Conservation (phyloP, 2,797 vertebrate species). For the Zalophus californianus region DNA sequence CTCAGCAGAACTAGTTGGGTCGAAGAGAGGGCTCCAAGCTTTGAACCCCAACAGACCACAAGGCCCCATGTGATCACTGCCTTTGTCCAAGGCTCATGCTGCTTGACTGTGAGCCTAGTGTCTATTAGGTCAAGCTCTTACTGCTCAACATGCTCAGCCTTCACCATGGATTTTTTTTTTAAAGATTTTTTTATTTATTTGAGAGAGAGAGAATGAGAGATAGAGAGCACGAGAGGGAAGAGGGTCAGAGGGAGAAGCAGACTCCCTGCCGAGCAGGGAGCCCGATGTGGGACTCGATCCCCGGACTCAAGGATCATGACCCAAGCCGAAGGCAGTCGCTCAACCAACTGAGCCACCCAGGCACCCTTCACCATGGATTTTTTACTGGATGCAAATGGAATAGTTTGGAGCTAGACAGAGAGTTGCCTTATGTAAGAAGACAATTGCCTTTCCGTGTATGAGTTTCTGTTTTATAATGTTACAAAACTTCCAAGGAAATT, state of each 20-base stretch:
- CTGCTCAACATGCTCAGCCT: background rate
- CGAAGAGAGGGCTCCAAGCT: background rate
- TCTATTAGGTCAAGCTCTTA: background rate
- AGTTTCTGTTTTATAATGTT: slow-evolving; percentile 44
- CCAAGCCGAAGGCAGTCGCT: too few relatives aligned
- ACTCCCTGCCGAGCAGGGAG: too few relatives aligned
- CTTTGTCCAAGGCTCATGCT: background rate
- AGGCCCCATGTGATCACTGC: background rate
- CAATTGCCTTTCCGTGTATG: background rate
- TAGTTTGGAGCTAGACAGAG: background rate
- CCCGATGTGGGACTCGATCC: too few relatives aligned
- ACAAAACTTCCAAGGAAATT: slow-evolving; percentile 44
- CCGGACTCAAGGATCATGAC: too few relatives aligned
- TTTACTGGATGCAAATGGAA: background rate
- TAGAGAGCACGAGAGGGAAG: too few relatives aligned
- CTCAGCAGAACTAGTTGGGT: background rate
- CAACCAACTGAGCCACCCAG: too few relatives aligned
- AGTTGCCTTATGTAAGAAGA: background rate
- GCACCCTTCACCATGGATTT: background rate
- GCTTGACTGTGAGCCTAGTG: background rate
- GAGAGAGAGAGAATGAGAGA: too few relatives aligned
- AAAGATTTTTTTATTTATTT: too few relatives aligned
- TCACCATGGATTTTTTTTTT: background rate
- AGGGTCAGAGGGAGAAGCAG: too few relatives aligned
- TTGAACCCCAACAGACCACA: background rate